phyloP scores from a whole-genome alignment of 2,888 invertebrate genomes.

The Caenorhabditis sp. region DNA sequence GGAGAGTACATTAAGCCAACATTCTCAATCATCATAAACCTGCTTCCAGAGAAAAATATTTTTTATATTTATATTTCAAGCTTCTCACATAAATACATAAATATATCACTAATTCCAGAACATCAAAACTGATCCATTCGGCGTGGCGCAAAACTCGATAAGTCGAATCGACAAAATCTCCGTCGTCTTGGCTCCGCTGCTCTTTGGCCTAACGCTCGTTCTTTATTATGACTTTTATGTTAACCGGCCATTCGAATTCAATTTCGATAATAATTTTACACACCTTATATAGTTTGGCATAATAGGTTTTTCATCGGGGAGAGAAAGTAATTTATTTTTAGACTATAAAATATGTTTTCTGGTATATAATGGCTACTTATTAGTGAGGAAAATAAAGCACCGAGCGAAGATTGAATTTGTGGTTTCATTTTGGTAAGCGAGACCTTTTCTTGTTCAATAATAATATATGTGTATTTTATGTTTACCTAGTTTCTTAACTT shows the following conservation, averaged over 20 bases:
- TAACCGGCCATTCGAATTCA: constrained; percentile 43
- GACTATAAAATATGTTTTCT: neutral
- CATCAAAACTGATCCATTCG: constrained; percentile 54
- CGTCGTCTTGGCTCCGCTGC: constrained; percentile 81
- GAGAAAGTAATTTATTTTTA: neutral
- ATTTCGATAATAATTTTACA: constrained; percentile 37
- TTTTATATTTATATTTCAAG: too few relatives aligned
- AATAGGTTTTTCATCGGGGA: neutral
- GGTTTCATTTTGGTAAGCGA: too few relatives aligned
- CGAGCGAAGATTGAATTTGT: too few relatives aligned
- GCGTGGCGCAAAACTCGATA: constrained; percentile 49
- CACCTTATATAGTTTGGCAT: neutral
- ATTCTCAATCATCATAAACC: too few relatives aligned
- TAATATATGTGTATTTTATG: too few relatives aligned
- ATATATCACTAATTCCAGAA: constrained; percentile 26
- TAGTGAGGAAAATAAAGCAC: too few relatives aligned
- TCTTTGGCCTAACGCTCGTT: constrained; percentile 81
- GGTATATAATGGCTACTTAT: too few relatives aligned
- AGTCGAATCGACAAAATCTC: constrained; percentile 46
- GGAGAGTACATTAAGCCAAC: too few relatives aligned
- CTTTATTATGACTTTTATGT: constrained; percentile 79
- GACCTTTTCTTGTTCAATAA: too few relatives aligned
- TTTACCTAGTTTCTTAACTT: too few relatives aligned
- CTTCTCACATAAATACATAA: too few relatives aligned
- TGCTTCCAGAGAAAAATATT: too few relatives aligned